Evolutionary conservation across 2,888 invertebrate genomes (phyloP).

Genomic region (Pharmacophagus antenor): DNA sequence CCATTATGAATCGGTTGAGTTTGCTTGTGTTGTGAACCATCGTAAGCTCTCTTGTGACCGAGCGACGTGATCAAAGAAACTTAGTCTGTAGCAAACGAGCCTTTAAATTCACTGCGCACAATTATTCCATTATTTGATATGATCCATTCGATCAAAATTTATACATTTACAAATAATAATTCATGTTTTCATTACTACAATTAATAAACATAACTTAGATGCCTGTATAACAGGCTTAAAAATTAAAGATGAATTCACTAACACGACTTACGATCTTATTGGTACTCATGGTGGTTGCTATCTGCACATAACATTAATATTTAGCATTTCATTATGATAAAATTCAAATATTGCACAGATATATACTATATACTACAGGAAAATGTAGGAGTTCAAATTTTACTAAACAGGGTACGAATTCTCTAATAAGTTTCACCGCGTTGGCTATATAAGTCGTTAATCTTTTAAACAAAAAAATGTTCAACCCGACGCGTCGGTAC

Average conservation of each 20-base stretch:
- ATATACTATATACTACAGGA: too few relatives aligned
- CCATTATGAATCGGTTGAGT: constrained; percentile 15
- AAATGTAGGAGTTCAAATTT: too few relatives aligned
- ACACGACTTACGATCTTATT: too few relatives aligned
- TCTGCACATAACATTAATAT: too few relatives aligned
- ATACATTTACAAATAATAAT: neutral
- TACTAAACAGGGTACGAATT: neutral
- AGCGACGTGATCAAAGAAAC: constrained; percentile 27
- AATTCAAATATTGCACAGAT: too few relatives aligned
- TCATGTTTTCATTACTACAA: neutral
- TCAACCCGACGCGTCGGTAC: constrained; percentile 61
- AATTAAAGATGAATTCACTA: neutral
- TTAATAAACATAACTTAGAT: neutral
- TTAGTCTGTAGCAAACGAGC: constrained; percentile 22
- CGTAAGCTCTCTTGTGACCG: constrained; percentile 14
- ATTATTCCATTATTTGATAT: neutral
- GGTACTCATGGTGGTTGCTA: too few relatives aligned
- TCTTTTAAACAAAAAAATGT: constrained; percentile 73
- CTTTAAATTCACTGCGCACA: constrained; percentile 16
- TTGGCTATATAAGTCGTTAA: constrained; percentile 52
- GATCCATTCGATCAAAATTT: neutral
- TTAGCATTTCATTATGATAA: too few relatives aligned
- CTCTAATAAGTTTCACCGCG: constrained; percentile 11
- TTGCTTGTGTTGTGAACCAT: constrained; percentile 24
- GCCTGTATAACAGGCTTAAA: neutral